Percentiles rank a stretch among this genome's conserved stretches.
These are phyloP conservation scores for Labia minor DNA, from an alignment of 2,888 invertebrate species.

Conservation along the genomic window DNA sequence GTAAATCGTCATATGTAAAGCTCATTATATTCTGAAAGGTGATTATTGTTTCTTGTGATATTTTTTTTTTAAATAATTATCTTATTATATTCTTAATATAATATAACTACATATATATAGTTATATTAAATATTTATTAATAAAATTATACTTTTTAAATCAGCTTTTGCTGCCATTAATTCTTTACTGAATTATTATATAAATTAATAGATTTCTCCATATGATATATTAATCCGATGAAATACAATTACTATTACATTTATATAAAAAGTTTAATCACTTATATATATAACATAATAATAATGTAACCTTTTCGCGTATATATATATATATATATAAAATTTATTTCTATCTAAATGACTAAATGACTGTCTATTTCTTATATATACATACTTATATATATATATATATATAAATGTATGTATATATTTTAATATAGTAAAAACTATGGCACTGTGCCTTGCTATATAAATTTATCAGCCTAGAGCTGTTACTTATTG, in stretches of 20 bases:
- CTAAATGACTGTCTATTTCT: too few species aligned
- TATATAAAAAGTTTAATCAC: neutral
- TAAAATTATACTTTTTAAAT: too few species aligned
- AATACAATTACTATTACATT: too few species aligned
- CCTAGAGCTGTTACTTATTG: constrained; percentile 13
- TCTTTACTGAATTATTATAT: neutral
- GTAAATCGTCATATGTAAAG: neutral
- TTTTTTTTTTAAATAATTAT: too few species aligned
- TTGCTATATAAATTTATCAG: neutral
- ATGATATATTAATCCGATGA: too few species aligned
- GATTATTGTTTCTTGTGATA: neutral
- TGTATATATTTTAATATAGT: neutral
- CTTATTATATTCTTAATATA: too few species aligned
- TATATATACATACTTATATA: neutral
- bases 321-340: neutral
- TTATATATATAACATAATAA: neutral
- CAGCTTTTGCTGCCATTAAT: neutral
- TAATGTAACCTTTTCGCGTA: neutral
- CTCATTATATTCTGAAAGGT: neutral
- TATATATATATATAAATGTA: neutral
- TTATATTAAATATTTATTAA: too few species aligned
- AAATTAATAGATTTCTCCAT: too few species aligned
- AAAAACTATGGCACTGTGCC: constrained; percentile 13
- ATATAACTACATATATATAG: too few species aligned
- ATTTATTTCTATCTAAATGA: neutral